Evolutionary conservation across 2,797 vertebrate genomes (phyloP), one percentile per base, ranked within the genome.

Genomic region (Myripristis murdjan): DNA sequence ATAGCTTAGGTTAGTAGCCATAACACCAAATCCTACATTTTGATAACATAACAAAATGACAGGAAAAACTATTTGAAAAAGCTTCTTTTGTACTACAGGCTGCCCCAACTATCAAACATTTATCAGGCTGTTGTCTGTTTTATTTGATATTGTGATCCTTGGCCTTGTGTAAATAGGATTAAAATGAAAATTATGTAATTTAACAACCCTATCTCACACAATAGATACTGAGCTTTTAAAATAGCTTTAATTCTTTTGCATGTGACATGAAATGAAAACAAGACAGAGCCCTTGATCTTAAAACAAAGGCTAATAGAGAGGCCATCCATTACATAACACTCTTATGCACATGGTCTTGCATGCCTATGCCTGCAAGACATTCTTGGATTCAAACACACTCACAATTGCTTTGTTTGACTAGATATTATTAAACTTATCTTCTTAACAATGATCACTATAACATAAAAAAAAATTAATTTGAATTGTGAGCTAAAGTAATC

Each of bases 281-380:
- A 52, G 41, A 8, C 9, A 2, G 20, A 14, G 67, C 35, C 55
- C n/a, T 65, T 74, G 57, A 77, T 64, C 54, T 62, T 39, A 64
- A 75, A 77, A 78, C 61, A 85, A 81, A 79, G 59, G n/a, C 2
- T 0, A 62, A 28, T 37, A 48, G 15, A 75, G 57, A 60, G 64
- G 56, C 63, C 71, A n/a, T 31, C 3, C 0, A 1, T 93, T 91
- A 87, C 58, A 73, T 82, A 91, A 92, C 70, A 28, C 44, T 47
- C 49, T 62, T 73, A 76, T 37, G 58, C 74, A 70, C 82, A 74
- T 57, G 75, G 63, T 35, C 70, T 62, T 46, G 43, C 66, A 80
- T 64, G 64, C 62, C 41, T 63, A 26, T n/a, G 48, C 72, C 28
- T 69, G 41, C 54, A 39, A 44, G 24, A 64, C 60, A 59, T 39